Evolutionary conservation across 2,888 invertebrate genomes (phyloP).

Genomic region (Hydriomena furcata): DNA sequence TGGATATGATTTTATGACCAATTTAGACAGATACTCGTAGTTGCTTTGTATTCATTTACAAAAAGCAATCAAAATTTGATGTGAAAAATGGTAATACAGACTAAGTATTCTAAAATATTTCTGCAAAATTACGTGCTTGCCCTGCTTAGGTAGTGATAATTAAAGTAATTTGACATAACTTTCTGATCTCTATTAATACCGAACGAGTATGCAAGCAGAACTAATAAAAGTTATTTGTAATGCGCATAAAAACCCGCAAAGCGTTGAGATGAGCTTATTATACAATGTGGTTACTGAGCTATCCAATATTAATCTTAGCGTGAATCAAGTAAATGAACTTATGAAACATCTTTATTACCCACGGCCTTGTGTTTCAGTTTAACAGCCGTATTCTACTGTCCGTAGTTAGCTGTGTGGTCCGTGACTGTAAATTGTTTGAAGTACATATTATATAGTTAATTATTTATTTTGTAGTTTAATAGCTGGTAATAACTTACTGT

Average conservation of each 20-base stretch:
- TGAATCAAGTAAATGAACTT: slow-evolving; percentile 41
- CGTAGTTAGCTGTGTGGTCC: slow-evolving; percentile 14
- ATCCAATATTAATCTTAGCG: slow-evolving; percentile 38
- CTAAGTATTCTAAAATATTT: no score
- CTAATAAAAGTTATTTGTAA: slow-evolving; percentile 14
- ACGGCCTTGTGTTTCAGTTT: slow-evolving; percentile 33
- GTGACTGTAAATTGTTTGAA: slow-evolving; percentile 8
- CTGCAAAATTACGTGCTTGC: no score
- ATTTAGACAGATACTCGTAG: no score
- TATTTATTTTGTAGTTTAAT: slow-evolving; percentile 9
- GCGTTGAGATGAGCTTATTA: slow-evolving; percentile 39
- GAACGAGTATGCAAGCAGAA: neutral
- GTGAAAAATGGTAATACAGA: no score
- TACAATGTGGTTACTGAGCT: slow-evolving; percentile 28
- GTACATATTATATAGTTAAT: slow-evolving; percentile 3
- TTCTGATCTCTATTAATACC: neutral
- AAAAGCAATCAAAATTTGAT: no score
- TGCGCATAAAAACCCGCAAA: slow-evolving; percentile 12
- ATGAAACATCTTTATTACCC: slow-evolving; percentile 40
- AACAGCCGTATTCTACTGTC: slow-evolving; percentile 24
- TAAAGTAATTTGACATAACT: no score
- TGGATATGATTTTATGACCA: no score
- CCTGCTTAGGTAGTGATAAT: no score
- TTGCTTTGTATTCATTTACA: no score
- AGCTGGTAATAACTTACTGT: neutral